Percentiles rank a stretch among this genome's conserved stretches.
Evolutionary conservation across 2,797 vertebrate genomes (phyloP).

Genomic region (Chiroxiphia lanceolata): DNA sequence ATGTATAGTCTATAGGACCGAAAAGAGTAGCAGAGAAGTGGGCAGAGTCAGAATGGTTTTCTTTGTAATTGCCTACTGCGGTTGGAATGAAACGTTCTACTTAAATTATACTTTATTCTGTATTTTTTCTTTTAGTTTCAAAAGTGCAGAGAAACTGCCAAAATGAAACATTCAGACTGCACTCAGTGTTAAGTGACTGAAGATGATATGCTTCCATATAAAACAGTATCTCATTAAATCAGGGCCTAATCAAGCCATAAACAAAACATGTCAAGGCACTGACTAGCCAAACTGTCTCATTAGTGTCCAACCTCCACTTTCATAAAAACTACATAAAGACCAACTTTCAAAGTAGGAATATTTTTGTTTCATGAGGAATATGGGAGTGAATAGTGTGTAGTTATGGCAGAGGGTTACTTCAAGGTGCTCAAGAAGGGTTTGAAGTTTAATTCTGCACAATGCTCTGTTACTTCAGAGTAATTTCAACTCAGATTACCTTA

Average conservation of each 20-base stretch:
- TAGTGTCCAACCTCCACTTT: neutral
- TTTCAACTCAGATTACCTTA: neutral
- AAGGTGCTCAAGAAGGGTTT: neutral
- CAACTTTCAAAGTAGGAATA: neutral
- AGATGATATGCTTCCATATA: neutral
- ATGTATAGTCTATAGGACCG: neutral
- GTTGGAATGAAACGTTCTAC: constrained; percentile 24
- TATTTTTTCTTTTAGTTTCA: neutral
- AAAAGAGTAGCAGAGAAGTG: constrained; percentile 33
- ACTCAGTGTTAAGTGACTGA: constrained; percentile 10
- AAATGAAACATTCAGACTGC: constrained; percentile 19
- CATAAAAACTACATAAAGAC: neutral
- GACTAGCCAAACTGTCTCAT: neutral
- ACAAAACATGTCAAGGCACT: constrained; percentile 12
- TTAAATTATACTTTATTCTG: constrained; percentile 20
- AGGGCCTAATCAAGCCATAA: constrained; percentile 50
- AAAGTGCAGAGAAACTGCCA: neutral
- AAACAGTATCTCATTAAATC: constrained; percentile 23
- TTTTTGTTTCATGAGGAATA: neutral
- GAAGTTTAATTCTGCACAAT: neutral
- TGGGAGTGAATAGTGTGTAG: neutral
- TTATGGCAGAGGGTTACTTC: neutral
- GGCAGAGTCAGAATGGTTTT: constrained; percentile 40
- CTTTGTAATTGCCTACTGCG: constrained; percentile 49
- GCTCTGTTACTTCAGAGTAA: neutral